These are phyloP conservation scores for Irena cyanogastra DNA, from an alignment of 2,113 vertebrate species.

Conservation along the genomic window DNA sequence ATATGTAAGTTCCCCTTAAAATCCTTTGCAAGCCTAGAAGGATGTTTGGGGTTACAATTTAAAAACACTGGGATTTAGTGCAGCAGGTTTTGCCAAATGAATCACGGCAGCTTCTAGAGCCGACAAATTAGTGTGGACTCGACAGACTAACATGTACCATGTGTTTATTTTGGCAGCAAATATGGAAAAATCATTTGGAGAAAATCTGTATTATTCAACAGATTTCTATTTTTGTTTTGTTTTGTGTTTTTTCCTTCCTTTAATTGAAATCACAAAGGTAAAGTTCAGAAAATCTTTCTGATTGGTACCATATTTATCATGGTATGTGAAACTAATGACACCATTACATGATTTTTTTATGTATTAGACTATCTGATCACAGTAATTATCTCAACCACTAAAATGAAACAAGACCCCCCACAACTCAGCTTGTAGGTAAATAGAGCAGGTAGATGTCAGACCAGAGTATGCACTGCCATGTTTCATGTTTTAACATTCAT, in stretches of 20 bases:
- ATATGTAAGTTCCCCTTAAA: constrained; percentile 44
- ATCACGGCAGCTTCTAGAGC: constrained; percentile 66
- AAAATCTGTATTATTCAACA: constrained; percentile 71
- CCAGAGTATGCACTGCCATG: background rate
- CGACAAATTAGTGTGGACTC: constrained; percentile 66
- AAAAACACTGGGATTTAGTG: constrained; percentile 77
- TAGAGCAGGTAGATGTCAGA: background rate
- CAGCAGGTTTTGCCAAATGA: constrained; percentile 74
- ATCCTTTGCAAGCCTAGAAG: constrained; percentile 64
- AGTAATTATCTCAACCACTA: background rate
- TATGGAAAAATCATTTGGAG: constrained; percentile 80
- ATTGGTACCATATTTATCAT: constrained; percentile 57
- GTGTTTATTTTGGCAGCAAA: constrained; percentile 79
- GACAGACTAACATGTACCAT: constrained; percentile 74
- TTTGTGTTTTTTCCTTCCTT: constrained; percentile 24
- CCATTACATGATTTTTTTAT: constrained; percentile 13
- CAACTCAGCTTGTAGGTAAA: background rate
- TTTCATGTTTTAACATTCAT: background rate
- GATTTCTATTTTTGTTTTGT: constrained; percentile 63
- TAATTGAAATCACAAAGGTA: constrained; percentile 73
- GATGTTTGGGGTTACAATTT: constrained; percentile 77
- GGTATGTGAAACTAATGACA: background rate
- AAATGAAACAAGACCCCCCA: background rate
- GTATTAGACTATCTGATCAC: background rate
- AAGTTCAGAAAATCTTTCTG: constrained; percentile 52